phyloP scores from a whole-genome alignment of 53 echinoderm and acorn worm species.

The Henricia sp. region DNA sequence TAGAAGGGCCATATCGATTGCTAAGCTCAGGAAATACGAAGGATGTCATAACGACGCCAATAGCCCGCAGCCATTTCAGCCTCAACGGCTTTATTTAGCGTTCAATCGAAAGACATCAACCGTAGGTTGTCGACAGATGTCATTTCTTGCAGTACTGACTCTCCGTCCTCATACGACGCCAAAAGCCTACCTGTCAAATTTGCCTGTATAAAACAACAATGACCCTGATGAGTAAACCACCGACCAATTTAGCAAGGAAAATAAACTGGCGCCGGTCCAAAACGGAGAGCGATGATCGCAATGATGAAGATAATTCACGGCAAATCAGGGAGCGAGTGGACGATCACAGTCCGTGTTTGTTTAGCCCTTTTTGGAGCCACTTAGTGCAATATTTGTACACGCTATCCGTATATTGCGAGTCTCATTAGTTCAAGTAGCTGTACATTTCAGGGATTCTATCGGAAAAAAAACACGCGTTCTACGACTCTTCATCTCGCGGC shows the following conservation, averaged over 20 bases:
- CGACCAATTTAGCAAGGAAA: conserved; percentile 43
- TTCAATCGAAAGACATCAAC: conserved; percentile 18
- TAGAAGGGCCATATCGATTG: neutral
- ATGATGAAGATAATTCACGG: too few species aligned
- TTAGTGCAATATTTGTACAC: neutral
- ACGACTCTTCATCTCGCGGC: too few species aligned
- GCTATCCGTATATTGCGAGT: too few species aligned
- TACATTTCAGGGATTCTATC: too few species aligned
- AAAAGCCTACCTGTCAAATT: neutral
- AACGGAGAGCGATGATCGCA: neutral
- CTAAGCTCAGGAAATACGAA: conserved; percentile 5
- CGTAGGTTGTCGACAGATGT: conserved; percentile 10
- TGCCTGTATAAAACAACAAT: neutral
- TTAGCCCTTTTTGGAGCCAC: neutral
- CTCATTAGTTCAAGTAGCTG: too few species aligned
- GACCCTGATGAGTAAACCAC: neutral
- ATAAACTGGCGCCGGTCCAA: conserved; percentile 9
- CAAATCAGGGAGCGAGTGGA: too few species aligned
- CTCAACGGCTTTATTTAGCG: neutral
- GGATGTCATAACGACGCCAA: neutral
- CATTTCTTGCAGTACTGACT: neutral
- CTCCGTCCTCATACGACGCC: neutral
- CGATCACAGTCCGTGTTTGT: neutral
- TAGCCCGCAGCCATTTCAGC: neutral
- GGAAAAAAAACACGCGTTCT: too few species aligned